phyloP scores from a whole-genome alignment of 2,888 invertebrate species.

The Athripsodes cinereus region DNA sequence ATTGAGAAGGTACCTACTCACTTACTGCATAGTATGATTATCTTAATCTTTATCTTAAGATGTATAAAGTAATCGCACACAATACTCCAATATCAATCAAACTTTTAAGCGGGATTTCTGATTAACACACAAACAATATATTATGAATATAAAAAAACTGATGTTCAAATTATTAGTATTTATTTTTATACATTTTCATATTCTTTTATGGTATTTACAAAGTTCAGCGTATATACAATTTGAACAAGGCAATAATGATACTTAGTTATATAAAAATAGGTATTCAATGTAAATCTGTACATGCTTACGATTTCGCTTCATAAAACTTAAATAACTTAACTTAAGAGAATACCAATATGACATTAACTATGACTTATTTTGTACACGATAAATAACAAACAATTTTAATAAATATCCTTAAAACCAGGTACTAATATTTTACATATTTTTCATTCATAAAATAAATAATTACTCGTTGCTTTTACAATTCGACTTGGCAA shows the following conservation, averaged over 20 bases:
- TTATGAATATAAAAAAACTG: no score
- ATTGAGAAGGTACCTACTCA: no score
- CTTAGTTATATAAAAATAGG: neutral
- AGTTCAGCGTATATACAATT: neutral
- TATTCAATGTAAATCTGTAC: neutral
- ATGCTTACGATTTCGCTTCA: neutral
- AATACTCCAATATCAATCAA: no score
- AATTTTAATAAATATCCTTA: conserved; percentile 28
- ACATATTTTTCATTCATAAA: conserved; percentile 17
- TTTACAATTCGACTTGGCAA: conserved; percentile 8
- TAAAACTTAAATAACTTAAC: neutral
- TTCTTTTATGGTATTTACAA: no score
- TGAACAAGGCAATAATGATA: neutral
- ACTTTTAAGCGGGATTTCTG: no score
- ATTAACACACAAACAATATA: no score
- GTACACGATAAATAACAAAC: conserved; percentile 27
- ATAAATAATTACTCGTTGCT: conserved; percentile 5
- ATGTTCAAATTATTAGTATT: no score
- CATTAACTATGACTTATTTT: conserved; percentile 25
- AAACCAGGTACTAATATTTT: conserved; percentile 26
- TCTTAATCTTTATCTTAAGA: no score
- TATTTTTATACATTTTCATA: no score
- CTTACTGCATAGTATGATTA: no score
- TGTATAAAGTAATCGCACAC: no score
- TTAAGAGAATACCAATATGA: neutral